phyloP scores from a whole-genome alignment of 2,113 vertebrate species.

The Canis aureus region DNA sequence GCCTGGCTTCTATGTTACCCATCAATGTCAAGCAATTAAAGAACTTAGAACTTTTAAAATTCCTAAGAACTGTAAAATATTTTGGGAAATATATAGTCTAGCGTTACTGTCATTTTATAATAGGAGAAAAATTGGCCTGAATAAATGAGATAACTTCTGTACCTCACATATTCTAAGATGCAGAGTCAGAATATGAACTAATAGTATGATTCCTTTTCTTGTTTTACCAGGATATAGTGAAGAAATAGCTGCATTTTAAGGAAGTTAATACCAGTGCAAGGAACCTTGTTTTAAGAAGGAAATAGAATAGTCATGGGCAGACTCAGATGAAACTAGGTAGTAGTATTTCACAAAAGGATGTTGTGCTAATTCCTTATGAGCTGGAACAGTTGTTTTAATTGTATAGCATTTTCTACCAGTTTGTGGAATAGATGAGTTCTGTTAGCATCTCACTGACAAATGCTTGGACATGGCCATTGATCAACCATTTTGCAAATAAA shows the following conservation, averaged over 20 bases:
- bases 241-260: slow-evolving; percentile 32
- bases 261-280: neutral
- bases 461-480: neutral
- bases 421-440: neutral
- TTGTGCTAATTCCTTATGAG: neutral
- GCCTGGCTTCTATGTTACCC: neutral
- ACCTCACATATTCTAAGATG: neutral
- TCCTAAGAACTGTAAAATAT: neutral
- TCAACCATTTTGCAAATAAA: neutral
- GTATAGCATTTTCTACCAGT: neutral
- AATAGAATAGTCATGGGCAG: neutral
- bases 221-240: neutral
- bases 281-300: neutral
- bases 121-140: neutral
- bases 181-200: slow-evolving; percentile 1
- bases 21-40: slow-evolving; percentile 23
- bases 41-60: neutral
- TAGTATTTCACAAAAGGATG: neutral
- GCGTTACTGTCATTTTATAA: neutral
- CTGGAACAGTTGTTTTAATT: neutral
- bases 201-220: neutral
- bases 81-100: neutral
- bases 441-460: neutral
- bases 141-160: neutral
- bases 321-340: neutral